Evolutionary conservation across 2,797 vertebrate species (phyloP), one percentile per base, ranked within the genome.

Genomic region (Alfaro cultratus): DNA sequence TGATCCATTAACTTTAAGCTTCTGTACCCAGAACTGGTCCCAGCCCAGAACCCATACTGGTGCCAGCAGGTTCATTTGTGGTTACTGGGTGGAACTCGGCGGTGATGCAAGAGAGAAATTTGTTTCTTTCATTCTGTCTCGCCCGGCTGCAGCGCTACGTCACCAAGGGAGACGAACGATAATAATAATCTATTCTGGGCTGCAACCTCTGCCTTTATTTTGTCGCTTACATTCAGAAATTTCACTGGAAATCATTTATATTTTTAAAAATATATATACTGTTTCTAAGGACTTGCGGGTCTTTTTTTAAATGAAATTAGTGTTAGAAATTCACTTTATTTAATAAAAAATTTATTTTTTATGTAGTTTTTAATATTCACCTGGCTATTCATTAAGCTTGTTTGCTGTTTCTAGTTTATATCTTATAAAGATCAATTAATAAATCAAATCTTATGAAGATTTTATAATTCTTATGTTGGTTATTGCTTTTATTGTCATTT

Each of bases 61-160:
- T 94, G 93, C 91, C 93, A 91, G 81, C 78, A 13, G 86, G 88
- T 91, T 94, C 84, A 82, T 91, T 90, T 91, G 92, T 93, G 94
- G 94, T 93, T 92, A 74, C 74, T 91, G 94, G 93, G 92, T 91
- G 91, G 93, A 91, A 91, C 92, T 86, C 75, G 83, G 86, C 73
- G 60, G 82, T 89, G 86, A 91, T 86, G 86, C 85, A 87, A 89
- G 73, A 87, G 77, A 49, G 68, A 81, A 70, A 74, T 80, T 74
- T 72, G 36, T 75, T 86, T 81, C 78, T 71, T 80, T 57, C 45
- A 49, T 87, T 86, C 84, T 64, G 34, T 88, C 73, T 82, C 29
- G 46, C 79, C 80, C 73, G 9, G 51, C 75, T 82, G 72, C 21
- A 21, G 73, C 39, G 64, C 76, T 41, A 62, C 74, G 5, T 86